Conservation (phyloP, 2,797 vertebrate genomes). For the Enteromius thamalakanensis region DNA sequence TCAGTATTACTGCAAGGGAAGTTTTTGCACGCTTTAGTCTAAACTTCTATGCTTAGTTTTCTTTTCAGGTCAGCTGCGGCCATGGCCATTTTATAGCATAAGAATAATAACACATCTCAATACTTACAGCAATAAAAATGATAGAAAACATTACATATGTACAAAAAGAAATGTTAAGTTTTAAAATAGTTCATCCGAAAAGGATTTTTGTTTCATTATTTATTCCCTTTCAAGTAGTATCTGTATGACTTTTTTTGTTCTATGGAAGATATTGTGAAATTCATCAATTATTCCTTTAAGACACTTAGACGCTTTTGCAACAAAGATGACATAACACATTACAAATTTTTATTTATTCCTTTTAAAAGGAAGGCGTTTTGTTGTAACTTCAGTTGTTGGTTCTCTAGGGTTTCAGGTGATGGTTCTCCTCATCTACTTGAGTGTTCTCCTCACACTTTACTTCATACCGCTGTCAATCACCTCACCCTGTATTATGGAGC, state of each 20-base stretch:
- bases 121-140: not conserved
- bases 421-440: slow-evolving; percentile 85
- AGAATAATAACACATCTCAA: not conserved
- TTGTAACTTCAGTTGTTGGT: slow-evolving; percentile 5
- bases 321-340: not conserved
- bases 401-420: slow-evolving; percentile 86
- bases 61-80: not conserved
- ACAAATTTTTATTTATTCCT: not conserved
- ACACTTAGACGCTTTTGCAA: not conserved
- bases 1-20: not conserved
- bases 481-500: slow-evolving; percentile 96
- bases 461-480: slow-evolving; percentile 88
- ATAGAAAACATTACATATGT: not conserved
- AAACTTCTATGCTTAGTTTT: not conserved
- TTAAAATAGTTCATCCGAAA: too few relatives aligned
- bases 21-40: not conserved
- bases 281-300: not conserved
- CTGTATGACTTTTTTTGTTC: too few relatives aligned
- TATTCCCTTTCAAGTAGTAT: too few relatives aligned
- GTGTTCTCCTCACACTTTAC: slow-evolving; percentile 86
- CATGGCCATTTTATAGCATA: not conserved
- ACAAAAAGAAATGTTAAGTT: not conserved
- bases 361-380: not conserved
- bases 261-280: too few relatives aligned
- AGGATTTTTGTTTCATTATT: too few relatives aligned